A percentile compares a stretch with the other conserved stretches of the same genome.
Conservation (phyloP, 2,113 vertebrate species). For the Chelonoidis abingdonii region DNA sequence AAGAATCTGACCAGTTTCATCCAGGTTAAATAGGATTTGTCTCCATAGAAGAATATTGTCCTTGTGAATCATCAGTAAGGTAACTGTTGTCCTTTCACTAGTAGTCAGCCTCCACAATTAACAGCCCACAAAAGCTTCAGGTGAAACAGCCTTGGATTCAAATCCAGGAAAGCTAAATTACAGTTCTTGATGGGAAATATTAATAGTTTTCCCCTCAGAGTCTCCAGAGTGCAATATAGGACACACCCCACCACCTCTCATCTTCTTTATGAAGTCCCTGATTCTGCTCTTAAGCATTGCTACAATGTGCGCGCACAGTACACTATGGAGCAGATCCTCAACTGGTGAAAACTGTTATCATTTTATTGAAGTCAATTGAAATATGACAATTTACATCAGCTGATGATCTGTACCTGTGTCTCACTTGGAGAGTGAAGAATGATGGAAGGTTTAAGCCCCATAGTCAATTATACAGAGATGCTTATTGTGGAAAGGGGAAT, state of each 20-base stretch:
- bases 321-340: background rate
- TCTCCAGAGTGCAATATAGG: background rate
- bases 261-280: background rate
- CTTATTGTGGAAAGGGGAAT: background rate
- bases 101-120: background rate
- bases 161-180: background rate
- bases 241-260: background rate
- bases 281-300: background rate
- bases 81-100: background rate
- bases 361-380: background rate
- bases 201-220: background rate
- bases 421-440: background rate
- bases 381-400: background rate
- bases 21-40: background rate
- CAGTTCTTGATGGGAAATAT: background rate
- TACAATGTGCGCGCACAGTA: background rate
- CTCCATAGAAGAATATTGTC: background rate
- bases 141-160: background rate
- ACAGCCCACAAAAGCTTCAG: background rate
- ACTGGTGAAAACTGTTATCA: background rate
- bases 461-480: background rate
- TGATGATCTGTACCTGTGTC: background rate
- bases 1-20: background rate
- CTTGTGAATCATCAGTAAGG: background rate
- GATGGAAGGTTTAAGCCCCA: background rate